Evolutionary conservation across 1,140 invertebrate species (phyloP).

Genomic region (Rhysida immarginata): DNA sequence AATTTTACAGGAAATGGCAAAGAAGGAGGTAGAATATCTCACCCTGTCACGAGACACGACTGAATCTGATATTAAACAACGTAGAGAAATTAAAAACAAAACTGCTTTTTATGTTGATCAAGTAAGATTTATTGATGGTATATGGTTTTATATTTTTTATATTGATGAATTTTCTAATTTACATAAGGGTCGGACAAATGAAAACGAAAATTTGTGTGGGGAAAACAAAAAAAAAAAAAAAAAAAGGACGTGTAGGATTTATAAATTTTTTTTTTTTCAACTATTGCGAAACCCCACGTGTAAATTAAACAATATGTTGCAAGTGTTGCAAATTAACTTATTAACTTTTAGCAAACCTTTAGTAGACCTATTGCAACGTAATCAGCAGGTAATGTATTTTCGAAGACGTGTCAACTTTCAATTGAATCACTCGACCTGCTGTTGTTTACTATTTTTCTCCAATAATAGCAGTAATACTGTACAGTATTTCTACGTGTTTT

Average conservation of each 20-base stretch:
- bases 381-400: too few species aligned
- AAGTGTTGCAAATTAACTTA: too few species aligned
- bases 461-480: too few species aligned
- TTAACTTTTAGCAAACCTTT: too few species aligned
- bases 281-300: too few species aligned
- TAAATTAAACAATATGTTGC: too few species aligned
- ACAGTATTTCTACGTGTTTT: too few species aligned
- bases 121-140: constrained; percentile 30
- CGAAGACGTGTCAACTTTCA: too few species aligned
- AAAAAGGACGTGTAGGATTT: background rate
- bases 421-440: too few species aligned
- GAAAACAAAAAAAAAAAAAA: too few species aligned
- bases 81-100: constrained; percentile 73
- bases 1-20: constrained; percentile 55
- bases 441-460: too few species aligned
- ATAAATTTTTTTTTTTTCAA: background rate
- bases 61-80: constrained; percentile 89
- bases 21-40: constrained; percentile 82
- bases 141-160: background rate
- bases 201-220: background rate
- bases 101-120: constrained; percentile 88
- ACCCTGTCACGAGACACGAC: constrained; percentile 88
- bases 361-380: too few species aligned
- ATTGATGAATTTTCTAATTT: background rate
- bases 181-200: background rate